Evolutionary conservation across 2,888 invertebrate species (phyloP).

Genomic region (Ennomos erosarius): DNA sequence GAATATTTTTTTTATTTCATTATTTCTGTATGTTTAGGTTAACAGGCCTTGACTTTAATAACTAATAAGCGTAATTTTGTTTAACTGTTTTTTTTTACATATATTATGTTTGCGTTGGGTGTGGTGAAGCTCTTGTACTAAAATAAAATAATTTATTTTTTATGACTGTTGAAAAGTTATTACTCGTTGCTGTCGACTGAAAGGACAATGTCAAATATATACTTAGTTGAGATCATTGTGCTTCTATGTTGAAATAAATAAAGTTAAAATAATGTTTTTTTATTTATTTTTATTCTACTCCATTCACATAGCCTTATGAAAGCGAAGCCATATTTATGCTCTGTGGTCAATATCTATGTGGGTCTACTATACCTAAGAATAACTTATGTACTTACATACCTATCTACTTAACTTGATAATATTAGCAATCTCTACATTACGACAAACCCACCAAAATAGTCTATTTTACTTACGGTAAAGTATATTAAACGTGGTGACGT

Average conservation of each 20-base stretch:
- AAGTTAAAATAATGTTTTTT: constrained; percentile 6
- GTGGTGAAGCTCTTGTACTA: constrained; percentile 14
- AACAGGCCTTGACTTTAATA: constrained; percentile 2
- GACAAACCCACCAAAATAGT: too few relatives aligned
- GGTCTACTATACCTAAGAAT: too few relatives aligned
- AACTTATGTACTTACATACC: too few relatives aligned
- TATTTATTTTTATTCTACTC: constrained; percentile 1
- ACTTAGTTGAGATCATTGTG: constrained; percentile 20
- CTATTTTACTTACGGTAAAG: too few relatives aligned
- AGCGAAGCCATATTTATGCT: too few relatives aligned
- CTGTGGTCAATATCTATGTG: too few relatives aligned
- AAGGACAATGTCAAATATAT: constrained; percentile 17
- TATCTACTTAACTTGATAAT: too few relatives aligned
- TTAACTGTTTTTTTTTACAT: constrained; percentile 9
- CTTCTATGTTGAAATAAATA: constrained; percentile 32
- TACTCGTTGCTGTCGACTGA: constrained; percentile 2
- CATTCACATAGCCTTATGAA: neutral
- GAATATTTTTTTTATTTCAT: neutral
- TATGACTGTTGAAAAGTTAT: constrained; percentile 26
- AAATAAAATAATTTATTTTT: constrained; percentile 35
- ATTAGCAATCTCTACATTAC: too few relatives aligned
- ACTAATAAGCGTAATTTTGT: constrained; percentile 11
- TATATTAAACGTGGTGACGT: too few relatives aligned
- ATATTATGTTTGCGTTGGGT: constrained; percentile 19
- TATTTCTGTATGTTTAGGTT: neutral